Base-by-base conservation (phyloP, 2,888 invertebrate species). In the Metopia argyrocephala region DNA sequence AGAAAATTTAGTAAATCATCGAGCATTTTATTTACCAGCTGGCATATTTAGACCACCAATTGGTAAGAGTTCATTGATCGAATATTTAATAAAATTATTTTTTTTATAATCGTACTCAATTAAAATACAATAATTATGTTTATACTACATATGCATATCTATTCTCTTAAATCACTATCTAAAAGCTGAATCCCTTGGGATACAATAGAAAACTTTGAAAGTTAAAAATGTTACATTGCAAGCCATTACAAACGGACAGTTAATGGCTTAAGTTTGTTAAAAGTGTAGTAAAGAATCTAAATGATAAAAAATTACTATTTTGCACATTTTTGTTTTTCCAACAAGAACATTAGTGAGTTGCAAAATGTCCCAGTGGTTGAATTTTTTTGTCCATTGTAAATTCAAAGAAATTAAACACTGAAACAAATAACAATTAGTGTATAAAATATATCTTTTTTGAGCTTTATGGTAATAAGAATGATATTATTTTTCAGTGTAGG, bases 21-120 rank as follows among this genome's bases (percentile, higher is more conserved):
- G 87, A 12, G 90, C 90, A 2, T 88, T 88, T 82, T 86, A 86
- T 78, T 82, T 91, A 71, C 91, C 91, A 25, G 91, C 90, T 12
- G 91, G 91, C 27, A 91, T 91, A 48, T 91, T 91, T 84, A 86
- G 91, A 9, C 90, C 91, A 52, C 91, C 91, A 57, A 90, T 91
- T 78, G 90, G 91, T 91, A 84, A 86, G 87, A 83, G 2, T 48
- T 48, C 18, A 0, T 18, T 18, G 9, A n/a, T 18, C 2, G 48
- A n/a, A n/a, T n/a, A n/a, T n/a, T n/a, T n/a, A n/a, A n/a, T n/a
- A n/a, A n/a, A n/a, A n/a, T n/a, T 5, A 31, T 9, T 3, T 45
- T 20, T 38, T 7, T 23, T 31, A 15, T 21, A 18, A 6, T n/a
- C 27, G 12, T 6, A 18, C 3, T 48, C 9, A n/a, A n/a, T n/a